Conservation (phyloP, 2,888 invertebrate species). For the Drosophila peninsularis region DNA sequence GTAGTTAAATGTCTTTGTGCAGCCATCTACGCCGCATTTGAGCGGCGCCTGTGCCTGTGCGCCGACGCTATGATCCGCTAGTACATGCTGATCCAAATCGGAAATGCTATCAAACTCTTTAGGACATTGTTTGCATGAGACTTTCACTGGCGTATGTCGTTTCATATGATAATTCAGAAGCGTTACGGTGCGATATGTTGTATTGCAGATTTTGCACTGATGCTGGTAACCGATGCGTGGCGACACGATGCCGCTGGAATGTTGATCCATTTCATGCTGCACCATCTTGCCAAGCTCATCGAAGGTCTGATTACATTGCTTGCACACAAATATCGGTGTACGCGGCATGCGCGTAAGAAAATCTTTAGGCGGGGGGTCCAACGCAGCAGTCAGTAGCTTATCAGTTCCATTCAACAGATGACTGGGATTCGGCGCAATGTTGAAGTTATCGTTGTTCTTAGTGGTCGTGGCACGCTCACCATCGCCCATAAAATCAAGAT, state of each 20-base stretch:
- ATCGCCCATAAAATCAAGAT: constrained; percentile 52
- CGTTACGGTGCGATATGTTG: constrained; percentile 67
- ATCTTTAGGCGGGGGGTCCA: constrained; percentile 51
- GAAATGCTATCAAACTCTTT: constrained; percentile 52
- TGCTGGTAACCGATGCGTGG: constrained; percentile 47
- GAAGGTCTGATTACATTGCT: constrained; percentile 61
- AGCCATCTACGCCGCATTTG: constrained; percentile 62
- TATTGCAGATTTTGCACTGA: constrained; percentile 71
- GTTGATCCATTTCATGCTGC: constrained; percentile 56
- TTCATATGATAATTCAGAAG: constrained; percentile 76
- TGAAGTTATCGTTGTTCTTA: constrained; percentile 28
- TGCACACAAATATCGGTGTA: constrained; percentile 55
- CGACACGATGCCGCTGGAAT: constrained; percentile 41
- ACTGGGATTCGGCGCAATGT: constrained; percentile 14
- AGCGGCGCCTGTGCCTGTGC: constrained; percentile 42
- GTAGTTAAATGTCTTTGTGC: constrained; percentile 71
- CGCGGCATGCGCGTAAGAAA: constrained; percentile 33
- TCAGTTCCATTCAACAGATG: constrained; percentile 59
- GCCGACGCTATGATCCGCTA: constrained; percentile 50
- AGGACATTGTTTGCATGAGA: constrained; percentile 58
- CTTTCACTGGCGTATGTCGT: constrained; percentile 57
- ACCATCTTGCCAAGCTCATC: constrained; percentile 58
- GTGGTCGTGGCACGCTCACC: constrained; percentile 14
- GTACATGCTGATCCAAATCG: constrained; percentile 55
- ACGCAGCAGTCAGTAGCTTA: constrained; percentile 46